Evolutionary conservation across 2,888 invertebrate species (phyloP).

Genomic region (Spilarctia lutea): DNA sequence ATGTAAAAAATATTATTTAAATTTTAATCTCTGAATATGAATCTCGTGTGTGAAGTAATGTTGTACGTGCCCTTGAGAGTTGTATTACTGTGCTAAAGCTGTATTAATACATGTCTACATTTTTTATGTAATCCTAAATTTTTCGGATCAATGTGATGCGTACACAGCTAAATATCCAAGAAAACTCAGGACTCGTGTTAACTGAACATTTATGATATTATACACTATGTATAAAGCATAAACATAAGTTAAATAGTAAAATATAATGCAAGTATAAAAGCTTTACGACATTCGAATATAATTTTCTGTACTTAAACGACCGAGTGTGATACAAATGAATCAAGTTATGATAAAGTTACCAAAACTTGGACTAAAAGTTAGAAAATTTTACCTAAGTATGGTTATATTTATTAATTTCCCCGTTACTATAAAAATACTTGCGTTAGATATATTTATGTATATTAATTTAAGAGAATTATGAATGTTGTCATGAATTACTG

Average conservation of each 20-base stretch:
- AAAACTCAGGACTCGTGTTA: conserved; percentile 21
- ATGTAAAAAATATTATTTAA: conserved; percentile 46
- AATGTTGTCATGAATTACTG: conserved; percentile 54
- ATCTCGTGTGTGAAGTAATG: conserved; percentile 62
- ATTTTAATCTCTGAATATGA: conserved; percentile 55
- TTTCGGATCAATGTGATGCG: conserved; percentile 9
- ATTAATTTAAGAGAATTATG: conserved; percentile 54
- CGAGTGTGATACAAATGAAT: conserved; percentile 15
- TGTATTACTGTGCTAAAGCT: conserved; percentile 33
- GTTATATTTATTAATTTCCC: conserved; percentile 35
- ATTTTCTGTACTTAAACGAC: conserved; percentile 25
- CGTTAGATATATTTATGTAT: conserved; percentile 25
- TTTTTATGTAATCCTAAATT: conserved; percentile 21
- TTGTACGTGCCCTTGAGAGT: conserved; percentile 49
- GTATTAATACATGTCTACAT: conserved; percentile 23
- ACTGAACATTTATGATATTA: conserved; percentile 18
- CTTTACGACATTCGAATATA: conserved; percentile 14
- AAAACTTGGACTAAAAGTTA: conserved; percentile 23
- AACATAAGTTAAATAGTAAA: conserved; percentile 5
- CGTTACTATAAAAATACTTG: conserved; percentile 52
- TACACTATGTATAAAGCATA: conserved; percentile 41
- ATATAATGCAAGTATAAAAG: conserved; percentile 6
- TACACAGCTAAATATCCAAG: neutral
- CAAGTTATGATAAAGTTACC: conserved; percentile 43
- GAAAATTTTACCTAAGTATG: conserved; percentile 26